These are phyloP conservation scores for Lypha dubia DNA, from an alignment of 2,888 invertebrate genomes.

Conservation along the genomic window DNA sequence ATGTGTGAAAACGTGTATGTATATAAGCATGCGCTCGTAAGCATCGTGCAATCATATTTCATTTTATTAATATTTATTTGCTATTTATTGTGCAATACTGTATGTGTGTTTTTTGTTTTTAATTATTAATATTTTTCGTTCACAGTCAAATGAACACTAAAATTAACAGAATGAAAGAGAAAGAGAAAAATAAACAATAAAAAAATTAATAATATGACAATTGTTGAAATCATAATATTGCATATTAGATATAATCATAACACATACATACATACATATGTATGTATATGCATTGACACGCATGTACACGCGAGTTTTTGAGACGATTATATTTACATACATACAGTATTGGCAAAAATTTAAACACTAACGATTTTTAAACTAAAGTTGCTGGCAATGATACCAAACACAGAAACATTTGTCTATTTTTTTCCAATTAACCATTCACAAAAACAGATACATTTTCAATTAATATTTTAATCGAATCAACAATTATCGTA, in stretches of 20 bases:
- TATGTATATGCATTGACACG: background rate
- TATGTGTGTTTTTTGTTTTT: conserved; percentile 1
- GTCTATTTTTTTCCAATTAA: too few species aligned
- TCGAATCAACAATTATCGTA: too few species aligned
- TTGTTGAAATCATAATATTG: conserved; percentile 43
- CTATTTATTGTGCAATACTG: conserved; percentile 44
- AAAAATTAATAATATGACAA: conserved; percentile 31
- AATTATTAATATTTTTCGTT: conserved; percentile 39
- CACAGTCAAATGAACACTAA: conserved; percentile 55
- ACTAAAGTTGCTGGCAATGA: too few species aligned
- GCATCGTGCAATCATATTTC: conserved; percentile 26
- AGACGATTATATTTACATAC: background rate
- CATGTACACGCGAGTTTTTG: background rate
- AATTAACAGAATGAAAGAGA: conserved; percentile 5
- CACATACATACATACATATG: background rate
- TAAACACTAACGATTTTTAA: background rate
- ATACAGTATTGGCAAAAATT: background rate
- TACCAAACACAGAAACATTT: too few species aligned
- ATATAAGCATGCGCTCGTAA: conserved; percentile 4
- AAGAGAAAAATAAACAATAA: background rate
- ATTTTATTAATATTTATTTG: conserved; percentile 59
- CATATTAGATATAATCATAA: conserved; percentile 16
- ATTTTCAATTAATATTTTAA: too few species aligned
- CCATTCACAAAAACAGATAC: too few species aligned
- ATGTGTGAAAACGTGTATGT: conserved; percentile 61